A percentile compares a stretch with the other conserved stretches of the same genome.
Evolutionary conservation across 2,797 vertebrate genomes (phyloP).

Genomic region (Antrozous pallidus): DNA sequence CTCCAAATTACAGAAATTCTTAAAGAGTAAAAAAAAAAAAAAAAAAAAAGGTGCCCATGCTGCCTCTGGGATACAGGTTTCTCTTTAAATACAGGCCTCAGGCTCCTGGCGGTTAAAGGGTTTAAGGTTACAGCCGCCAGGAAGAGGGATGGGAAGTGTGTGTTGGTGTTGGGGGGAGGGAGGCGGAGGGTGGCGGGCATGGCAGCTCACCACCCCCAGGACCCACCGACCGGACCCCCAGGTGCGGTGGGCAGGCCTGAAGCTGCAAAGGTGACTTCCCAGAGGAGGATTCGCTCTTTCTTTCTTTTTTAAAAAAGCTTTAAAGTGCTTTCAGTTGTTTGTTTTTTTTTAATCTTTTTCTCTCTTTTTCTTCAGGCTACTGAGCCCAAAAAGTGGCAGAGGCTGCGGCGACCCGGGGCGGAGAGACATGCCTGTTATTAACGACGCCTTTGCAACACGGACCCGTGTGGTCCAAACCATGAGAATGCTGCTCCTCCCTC

Average conservation of each 20-base stretch:
- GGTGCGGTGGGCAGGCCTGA: constrained; percentile 60
- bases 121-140: constrained; percentile 64
- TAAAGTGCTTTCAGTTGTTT: constrained; percentile 55
- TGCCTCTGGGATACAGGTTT: constrained; percentile 60
- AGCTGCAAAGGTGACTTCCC: constrained; percentile 66
- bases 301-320: constrained; percentile 48
- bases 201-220: constrained; percentile 22
- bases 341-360: constrained; percentile 35
- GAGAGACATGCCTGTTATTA: constrained; percentile 39
- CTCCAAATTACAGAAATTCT: constrained; percentile 10
- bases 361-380: constrained; percentile 54
- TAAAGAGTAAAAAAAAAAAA: constrained; percentile 8
- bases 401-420: constrained; percentile 55
- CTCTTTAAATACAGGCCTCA: constrained; percentile 72
- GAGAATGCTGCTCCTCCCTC: neutral
- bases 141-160: constrained; percentile 50
- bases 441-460: neutral
- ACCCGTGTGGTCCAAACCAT: neutral
- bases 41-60: constrained; percentile 39
- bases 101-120: constrained; percentile 45
- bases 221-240: neutral
- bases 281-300: neutral
- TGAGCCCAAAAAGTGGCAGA: neutral
- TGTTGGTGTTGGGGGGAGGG: constrained; percentile 26
- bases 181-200: neutral